Base-by-base conservation (phyloP, 2,888 invertebrate species). In the Epicampocera succincta region DNA sequence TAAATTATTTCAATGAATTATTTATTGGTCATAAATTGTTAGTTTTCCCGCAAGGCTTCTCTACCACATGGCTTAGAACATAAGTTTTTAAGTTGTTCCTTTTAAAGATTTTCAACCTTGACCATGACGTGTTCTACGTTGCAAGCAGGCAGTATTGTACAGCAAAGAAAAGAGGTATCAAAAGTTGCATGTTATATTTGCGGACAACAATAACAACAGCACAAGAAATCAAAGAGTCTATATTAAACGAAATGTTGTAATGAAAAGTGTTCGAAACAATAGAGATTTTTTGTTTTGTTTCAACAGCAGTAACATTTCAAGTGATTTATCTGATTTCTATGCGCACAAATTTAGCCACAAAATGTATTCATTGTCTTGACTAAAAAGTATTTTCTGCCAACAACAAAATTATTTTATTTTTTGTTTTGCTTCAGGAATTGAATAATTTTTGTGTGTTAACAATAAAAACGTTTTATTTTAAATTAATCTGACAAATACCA, bases 31-130 rank as follows among this genome's bases (percentile, higher is more conserved):
- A 13, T 8, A 21, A 19, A 38, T 12, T 21, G 25, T 29, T 40
- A 21, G 12, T 46, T 58, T 46, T 46, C 11, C 29, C 60, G n/a
- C 29, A 52, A 15, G 40, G 9, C 40, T 25, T 17, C 21, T 25
- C 17, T 19, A n/a, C n/a, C 21, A 12, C 40, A 42, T 11, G 2
- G 11, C 12, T 15, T 52, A 1, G 40, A 21, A 5, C n/a, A 25
- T 52, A 40, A 12, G 11, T 15, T 25, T 38, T 25, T 21, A 11
- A 40, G n/a, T 38, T 38, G 15, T n/a, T 21, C n/a, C 58, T 46
- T 46, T 11, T 4, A 19, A 50, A 50, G 50, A 72, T 61, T 60
- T 72, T 61, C 17, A 72, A 72, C 72, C 72, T 72, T 72, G 72
- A 40, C 61, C 72, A 72, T 72, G 72, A 50, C 33, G 3, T 44